A percentile compares a stretch with the other conserved stretches of the same genome.
These are phyloP conservation scores for Coboldia fuscipes DNA, from an alignment of 1,140 invertebrate genomes.

Conservation along the genomic window DNA sequence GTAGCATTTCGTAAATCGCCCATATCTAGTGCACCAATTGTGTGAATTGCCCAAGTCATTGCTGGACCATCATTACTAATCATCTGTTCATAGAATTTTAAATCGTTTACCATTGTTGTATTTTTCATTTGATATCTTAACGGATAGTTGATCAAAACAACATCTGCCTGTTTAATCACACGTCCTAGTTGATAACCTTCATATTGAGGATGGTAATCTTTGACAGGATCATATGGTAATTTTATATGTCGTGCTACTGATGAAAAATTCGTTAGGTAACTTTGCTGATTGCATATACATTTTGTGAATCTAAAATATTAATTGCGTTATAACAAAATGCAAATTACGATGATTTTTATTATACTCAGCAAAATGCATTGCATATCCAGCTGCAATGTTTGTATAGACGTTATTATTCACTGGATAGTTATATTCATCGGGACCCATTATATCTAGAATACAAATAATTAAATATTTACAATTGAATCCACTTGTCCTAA, in stretches of 20 bases:
- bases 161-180: constrained; percentile 30
- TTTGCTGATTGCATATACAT: too few species aligned
- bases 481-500: too few species aligned
- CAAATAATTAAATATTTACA: too few species aligned
- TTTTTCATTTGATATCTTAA: constrained; percentile 28
- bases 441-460: constrained; percentile 31
- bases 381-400: constrained; percentile 28
- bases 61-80: constrained; percentile 27
- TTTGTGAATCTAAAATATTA: background rate
- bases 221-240: constrained; percentile 21
- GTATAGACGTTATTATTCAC: constrained; percentile 30
- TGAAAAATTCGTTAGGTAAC: too few species aligned
- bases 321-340: background rate
- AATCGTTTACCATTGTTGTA: constrained; percentile 23
- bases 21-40: constrained; percentile 21
- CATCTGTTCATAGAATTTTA: constrained; percentile 26
- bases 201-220: constrained; percentile 31
- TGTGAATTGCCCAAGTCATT: constrained; percentile 34
- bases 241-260: constrained; percentile 24
- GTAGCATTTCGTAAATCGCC: constrained; percentile 14
- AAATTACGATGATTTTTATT: constrained; percentile 4
- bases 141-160: constrained; percentile 27
- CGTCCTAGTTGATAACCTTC: constrained; percentile 21
- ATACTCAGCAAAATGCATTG: constrained; percentile 25
- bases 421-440: constrained; percentile 31